Conservation (phyloP, 2,113 vertebrate species). For the Isurus oxyrinchus region DNA sequence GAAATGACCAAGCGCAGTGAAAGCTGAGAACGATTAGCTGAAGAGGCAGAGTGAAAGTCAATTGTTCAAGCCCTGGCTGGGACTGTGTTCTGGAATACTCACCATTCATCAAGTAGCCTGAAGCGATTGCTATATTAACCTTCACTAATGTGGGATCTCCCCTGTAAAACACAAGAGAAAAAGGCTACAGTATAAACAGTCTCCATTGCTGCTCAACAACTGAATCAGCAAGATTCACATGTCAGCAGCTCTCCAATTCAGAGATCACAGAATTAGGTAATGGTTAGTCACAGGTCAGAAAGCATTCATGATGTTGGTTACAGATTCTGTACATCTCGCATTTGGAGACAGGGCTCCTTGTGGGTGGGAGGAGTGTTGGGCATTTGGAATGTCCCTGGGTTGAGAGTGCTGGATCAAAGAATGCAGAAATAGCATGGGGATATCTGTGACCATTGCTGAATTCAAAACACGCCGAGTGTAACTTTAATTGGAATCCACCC, state of each 20-base stretch:
- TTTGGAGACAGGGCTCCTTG: background rate
- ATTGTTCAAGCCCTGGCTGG: background rate
- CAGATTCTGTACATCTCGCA: background rate
- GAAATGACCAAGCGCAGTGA: background rate
- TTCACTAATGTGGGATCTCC: slow-evolving; percentile 72
- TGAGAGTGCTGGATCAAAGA: background rate
- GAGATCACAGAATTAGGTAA: background rate
- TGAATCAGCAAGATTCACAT: background rate
- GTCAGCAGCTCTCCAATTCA: background rate
- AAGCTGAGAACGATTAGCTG: background rate
- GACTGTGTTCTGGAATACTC: slow-evolving; percentile 38
- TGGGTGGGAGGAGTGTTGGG: too few species aligned
- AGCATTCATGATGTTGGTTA: background rate
- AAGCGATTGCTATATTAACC: slow-evolving; percentile 70
- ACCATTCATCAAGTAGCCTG: slow-evolving; percentile 71
- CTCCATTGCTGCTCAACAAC: background rate
- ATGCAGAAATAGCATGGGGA: background rate
- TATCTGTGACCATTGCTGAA: background rate
- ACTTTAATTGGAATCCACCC: too few species aligned
- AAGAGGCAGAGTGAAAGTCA: background rate
- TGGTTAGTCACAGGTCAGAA: background rate
- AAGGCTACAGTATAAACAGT: background rate
- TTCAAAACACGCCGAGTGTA: background rate
- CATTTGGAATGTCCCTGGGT: background rate
- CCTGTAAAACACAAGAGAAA: slow-evolving; percentile 52